Base-by-base conservation (phyloP, 2,888 invertebrate genomes). In the Lottia scabra region DNA sequence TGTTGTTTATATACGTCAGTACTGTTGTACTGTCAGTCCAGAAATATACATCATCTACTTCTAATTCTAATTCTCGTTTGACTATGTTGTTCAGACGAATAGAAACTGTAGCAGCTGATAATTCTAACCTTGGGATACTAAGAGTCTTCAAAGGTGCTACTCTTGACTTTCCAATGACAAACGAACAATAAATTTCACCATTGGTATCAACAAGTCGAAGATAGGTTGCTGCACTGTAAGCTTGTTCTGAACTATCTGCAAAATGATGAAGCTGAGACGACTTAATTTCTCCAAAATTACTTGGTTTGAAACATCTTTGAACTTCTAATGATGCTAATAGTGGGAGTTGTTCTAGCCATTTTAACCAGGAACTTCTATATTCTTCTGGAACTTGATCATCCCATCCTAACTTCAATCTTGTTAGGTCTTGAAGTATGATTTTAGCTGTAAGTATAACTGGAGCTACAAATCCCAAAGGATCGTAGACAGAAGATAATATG, bases 21-120 rank as follows among this genome's bases (percentile, higher is more conserved):
- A 68, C 71, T 38, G 56, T 64, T 13, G 56, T 68, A 44, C 67
- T 67, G 23, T 71, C 71, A 26, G 71, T 71, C 71, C 71, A 71
- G n/a, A 67, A 71, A 16, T 62, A 56, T 23, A 62, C 16, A 12
- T 48, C 19, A 23, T 68, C 68, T 46, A 68, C n/a, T 26, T 68
- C 26, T 15, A 19, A 15, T 15, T 62, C 23, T 12, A 68, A 26
- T 26, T 68, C 48, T 30, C n/a, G 27, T 5, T n/a, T 48, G 23
- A 68, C 19, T n/a, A 43, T 68, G 5, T 26, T 23, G 43, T 68
- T 46, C n/a, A 68, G n/a, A n/a, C 44, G 65, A 27, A 68, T 19
- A 3, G 68, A 46, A 12, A 68, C 62, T 5, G 26, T 43, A 16
- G 68, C 71, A n/a, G 68, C 71, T 30, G 68, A 27, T 43, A 71